These are phyloP conservation scores for Ophion ellenae DNA, from an alignment of 2,888 invertebrate species.

Conservation along the genomic window DNA sequence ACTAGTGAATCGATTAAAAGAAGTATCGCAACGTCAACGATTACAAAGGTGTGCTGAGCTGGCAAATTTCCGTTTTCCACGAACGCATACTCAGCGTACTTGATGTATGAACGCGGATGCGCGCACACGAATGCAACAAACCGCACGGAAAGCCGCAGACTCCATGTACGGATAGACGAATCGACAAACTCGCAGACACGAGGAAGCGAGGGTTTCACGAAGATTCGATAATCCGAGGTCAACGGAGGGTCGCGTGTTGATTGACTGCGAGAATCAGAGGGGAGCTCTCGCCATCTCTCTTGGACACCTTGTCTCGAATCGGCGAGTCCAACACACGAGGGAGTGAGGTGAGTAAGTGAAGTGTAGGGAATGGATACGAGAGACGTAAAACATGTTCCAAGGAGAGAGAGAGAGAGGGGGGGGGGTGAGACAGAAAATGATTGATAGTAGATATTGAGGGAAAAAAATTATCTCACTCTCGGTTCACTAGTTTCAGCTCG, in stretches of 20 bases:
- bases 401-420: neutral
- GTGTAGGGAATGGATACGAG: conserved; percentile 26
- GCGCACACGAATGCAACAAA: neutral
- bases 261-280: conserved; percentile 68
- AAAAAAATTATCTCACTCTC: conserved; percentile 46
- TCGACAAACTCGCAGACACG: conserved; percentile 4
- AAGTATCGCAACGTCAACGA: neutral
- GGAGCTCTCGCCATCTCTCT: conserved; percentile 28
- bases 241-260: conserved; percentile 72
- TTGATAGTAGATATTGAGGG: conserved; percentile 31
- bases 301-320: conserved; percentile 47
- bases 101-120: neutral
- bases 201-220: conserved; percentile 58
- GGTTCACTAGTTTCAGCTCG: conserved; percentile 46
- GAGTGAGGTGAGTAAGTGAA: conserved; percentile 46
- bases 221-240: conserved; percentile 76
- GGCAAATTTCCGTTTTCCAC: conserved; percentile 42
- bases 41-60: conserved; percentile 21
- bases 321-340: conserved; percentile 23
- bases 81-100: conserved; percentile 14
- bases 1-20: neutral
- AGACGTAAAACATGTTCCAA: conserved; percentile 6
- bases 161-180: conserved; percentile 1
- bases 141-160: neutral
- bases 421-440: conserved; percentile 13